Evolutionary conservation across 2,113 vertebrate species (phyloP).

Genomic region (Caranx ignobilis): DNA sequence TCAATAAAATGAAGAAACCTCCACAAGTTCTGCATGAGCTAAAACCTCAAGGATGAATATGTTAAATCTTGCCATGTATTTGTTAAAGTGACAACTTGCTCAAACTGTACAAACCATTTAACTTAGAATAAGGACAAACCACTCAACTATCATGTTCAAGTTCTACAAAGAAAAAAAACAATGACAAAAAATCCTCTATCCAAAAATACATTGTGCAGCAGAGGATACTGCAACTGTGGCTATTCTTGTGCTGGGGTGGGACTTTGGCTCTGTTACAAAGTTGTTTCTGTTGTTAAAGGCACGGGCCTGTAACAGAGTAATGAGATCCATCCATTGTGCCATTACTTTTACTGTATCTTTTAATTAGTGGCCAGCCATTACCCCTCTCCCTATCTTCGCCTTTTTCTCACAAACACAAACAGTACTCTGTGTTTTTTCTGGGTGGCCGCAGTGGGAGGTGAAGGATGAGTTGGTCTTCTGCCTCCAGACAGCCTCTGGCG

Average conservation of each 20-base stretch:
- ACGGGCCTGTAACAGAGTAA: slow-evolving; percentile 48
- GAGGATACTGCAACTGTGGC: slow-evolving; percentile 2
- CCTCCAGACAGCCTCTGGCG: slow-evolving; percentile 70
- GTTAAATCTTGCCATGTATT: neutral
- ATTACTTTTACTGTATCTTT: slow-evolving; percentile 57
- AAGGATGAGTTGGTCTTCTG: slow-evolving; percentile 66
- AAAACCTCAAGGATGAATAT: neutral
- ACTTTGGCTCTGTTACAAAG: slow-evolving; percentile 35
- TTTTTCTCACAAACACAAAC: slow-evolving; percentile 48
- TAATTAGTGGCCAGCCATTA: slow-evolving; percentile 60
- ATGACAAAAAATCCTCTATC: neutral
- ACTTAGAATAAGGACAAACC: neutral
- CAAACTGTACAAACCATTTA: neutral
- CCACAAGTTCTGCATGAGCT: too few species aligned
- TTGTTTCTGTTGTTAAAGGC: slow-evolving; percentile 42
- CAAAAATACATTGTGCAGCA: slow-evolving; percentile 7
- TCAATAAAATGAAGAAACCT: neutral
- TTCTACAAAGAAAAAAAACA: neutral
- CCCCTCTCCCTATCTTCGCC: slow-evolving; percentile 22
- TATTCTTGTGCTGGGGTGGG: slow-evolving; percentile 9
- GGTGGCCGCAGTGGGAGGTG: slow-evolving; percentile 61
- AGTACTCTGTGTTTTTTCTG: slow-evolving; percentile 14
- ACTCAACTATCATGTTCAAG: neutral
- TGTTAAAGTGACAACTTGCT: neutral
- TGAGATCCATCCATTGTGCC: slow-evolving; percentile 32